These are phyloP conservation scores for Carlito syrichta DNA, from an alignment of 2,113 vertebrate species.

Conservation along the genomic window DNA sequence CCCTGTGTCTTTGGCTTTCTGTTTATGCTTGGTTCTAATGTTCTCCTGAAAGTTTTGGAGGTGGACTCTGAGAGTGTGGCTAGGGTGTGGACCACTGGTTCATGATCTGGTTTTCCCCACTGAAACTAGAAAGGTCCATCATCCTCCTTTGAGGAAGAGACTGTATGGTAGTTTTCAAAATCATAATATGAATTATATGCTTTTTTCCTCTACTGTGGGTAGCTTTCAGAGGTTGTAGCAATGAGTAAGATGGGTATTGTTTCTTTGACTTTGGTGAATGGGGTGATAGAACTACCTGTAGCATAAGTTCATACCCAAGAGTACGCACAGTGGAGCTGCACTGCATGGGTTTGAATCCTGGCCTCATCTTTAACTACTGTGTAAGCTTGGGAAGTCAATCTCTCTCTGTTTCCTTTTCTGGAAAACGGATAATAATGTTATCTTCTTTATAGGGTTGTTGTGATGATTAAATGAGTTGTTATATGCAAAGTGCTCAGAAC, in stretches of 20 bases:
- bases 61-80: not conserved
- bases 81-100: not conserved
- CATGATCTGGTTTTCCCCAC: rapidly evolving
- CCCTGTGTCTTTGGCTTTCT: not conserved
- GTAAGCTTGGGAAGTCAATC: not conserved
- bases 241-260: not conserved
- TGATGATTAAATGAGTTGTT: conserved; percentile 68
- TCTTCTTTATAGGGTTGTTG: conserved; percentile 69
- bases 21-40: conserved; percentile 2
- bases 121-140: not conserved
- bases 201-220: not conserved
- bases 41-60: not conserved
- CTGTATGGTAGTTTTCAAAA: not conserved
- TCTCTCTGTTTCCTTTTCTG: conserved; percentile 32
- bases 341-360: not conserved
- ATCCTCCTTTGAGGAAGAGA: not conserved
- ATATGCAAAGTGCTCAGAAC: conserved; percentile 62
- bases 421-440: conserved; percentile 58
- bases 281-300: not conserved
- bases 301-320: not conserved
- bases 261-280: not conserved
- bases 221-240: not conserved
- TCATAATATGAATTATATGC: not conserved
- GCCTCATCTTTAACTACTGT: not conserved
- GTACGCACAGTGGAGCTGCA: not conserved